Conservation (phyloP, 2,113 vertebrate species). For the Oryzias woworae region DNA sequence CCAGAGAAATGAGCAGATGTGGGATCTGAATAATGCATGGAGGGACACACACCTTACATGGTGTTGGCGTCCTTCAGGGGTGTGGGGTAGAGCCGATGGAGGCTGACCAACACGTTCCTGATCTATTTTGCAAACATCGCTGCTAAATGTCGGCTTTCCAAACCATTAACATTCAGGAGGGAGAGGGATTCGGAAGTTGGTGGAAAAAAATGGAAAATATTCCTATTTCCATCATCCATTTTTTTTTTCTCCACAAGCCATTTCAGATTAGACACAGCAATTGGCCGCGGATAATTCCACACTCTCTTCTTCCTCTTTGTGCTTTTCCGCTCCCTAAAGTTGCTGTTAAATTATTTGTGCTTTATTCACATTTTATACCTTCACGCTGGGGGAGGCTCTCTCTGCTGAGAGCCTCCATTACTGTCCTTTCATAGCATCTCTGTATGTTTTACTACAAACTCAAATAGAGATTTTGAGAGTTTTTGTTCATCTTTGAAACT, state of each 20-base stretch:
- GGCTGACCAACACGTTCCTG: not conserved
- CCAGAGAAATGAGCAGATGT: conserved; percentile 52
- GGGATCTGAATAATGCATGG: conserved; percentile 51
- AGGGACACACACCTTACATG: conserved; percentile 11
- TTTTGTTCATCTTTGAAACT: no score
- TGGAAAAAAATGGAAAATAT: conserved; percentile 24
- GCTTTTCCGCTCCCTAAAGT: conserved; percentile 39
- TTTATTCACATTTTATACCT: conserved; percentile 46
- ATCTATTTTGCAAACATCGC: not conserved
- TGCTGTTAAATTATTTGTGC: conserved; percentile 62
- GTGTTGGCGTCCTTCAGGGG: not conserved
- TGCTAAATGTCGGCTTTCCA: conserved; percentile 8
- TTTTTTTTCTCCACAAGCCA: conserved; percentile 27
- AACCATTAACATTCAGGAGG: conserved; percentile 7
- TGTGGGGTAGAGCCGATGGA: not conserved
- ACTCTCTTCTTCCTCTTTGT: conserved; percentile 11
- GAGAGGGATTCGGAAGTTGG: conserved; percentile 9
- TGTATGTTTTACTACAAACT: no score
- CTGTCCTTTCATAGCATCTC: no score
- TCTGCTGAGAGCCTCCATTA: conserved; percentile 1
- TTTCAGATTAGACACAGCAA: conserved; percentile 44
- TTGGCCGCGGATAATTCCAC: conserved; percentile 49
- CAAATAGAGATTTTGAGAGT: no score
- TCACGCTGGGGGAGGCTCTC: conserved; percentile 12
- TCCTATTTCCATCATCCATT: conserved; percentile 15